A percentile compares a stretch with the other conserved stretches of the same genome.
Evolutionary conservation across 2,888 invertebrate species (phyloP).

Genomic region (Hipparchia semele): DNA sequence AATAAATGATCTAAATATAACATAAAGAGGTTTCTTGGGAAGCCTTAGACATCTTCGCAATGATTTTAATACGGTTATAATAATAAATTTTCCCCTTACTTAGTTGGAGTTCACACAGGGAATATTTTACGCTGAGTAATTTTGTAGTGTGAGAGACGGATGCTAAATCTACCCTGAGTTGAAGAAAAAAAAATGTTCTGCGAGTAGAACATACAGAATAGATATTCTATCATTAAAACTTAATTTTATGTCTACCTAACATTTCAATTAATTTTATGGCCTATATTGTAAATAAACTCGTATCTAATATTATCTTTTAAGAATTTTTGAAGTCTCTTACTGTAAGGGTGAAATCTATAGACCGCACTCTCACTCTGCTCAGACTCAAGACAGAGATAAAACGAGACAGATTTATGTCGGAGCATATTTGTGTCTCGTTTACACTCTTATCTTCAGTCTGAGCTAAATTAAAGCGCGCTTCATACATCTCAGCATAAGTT

Average conservation of each 20-base stretch:
- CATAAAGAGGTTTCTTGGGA: constrained; percentile 25
- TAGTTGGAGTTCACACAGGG: constrained; percentile 61
- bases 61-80: constrained; percentile 50
- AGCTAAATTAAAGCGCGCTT: too few species aligned
- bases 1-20: constrained; percentile 20
- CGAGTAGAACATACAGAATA: too few species aligned
- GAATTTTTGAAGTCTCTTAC: too few species aligned
- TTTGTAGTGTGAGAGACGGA: constrained; percentile 44
- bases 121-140: constrained; percentile 74
- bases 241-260: not conserved
- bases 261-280: not conserved
- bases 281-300: not conserved
- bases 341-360: too few species aligned
- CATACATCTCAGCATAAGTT: too few species aligned
- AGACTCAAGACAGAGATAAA: too few species aligned
- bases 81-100: constrained; percentile 51
- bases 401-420: too few species aligned
- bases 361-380: too few species aligned
- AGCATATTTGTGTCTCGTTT: too few species aligned
- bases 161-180: not conserved
- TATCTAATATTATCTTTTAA: too few species aligned
- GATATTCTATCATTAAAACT: too few species aligned
- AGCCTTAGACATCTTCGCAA: constrained; percentile 35
- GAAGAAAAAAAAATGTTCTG: not conserved
- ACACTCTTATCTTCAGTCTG: too few species aligned